Evolutionary conservation across 2,888 invertebrate species (phyloP), one percentile per base, ranked within the genome.

Genomic region (Eupithecia exiguata): DNA sequence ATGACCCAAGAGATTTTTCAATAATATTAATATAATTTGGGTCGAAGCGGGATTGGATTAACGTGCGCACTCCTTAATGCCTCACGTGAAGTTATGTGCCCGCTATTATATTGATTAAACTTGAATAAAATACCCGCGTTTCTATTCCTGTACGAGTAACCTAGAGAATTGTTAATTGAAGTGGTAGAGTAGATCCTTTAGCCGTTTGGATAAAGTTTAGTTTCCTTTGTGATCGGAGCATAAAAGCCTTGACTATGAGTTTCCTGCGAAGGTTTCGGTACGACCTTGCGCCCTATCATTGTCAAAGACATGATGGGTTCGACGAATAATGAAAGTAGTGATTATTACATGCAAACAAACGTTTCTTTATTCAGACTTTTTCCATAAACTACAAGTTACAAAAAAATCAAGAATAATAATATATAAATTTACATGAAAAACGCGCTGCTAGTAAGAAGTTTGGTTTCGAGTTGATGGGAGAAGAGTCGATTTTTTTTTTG

Each of bases 261-360:
- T 75, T 21, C 83, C 84, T 78, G 77, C 75, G 83, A 86, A 87
- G 88, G 87, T 86, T 87, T 82, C 80, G 69, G 77, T 74, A 74
- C 72, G 85, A 82, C 89, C 89, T 88, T 89, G 86, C 82, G 49
- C 53, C 46, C 70, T 79, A 83, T 84, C 88, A 88, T 81, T 89
- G 88, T 87, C 89, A 89, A 88, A 85, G 86, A 73, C 86, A 83
- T 70, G 40, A 36, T 25, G 35, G 36, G 36, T 38, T 49, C 35
- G 49, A 46, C 49, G 40, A 58, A 69, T n/a, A 68, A 49, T 10
- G n/a, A 36, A 35, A 35, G n/a, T n/a, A 38, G 10, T 65, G 14
- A 62, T 30, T 49, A 49, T n/a, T 38, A 1, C 35, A n/a, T n/a
- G n/a, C n/a, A n/a, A n/a, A n/a, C n/a, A n/a, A n/a, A n/a, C n/a